Conservation (phyloP, 2,888 invertebrate species). For the Hirudinaria manillensis region DNA sequence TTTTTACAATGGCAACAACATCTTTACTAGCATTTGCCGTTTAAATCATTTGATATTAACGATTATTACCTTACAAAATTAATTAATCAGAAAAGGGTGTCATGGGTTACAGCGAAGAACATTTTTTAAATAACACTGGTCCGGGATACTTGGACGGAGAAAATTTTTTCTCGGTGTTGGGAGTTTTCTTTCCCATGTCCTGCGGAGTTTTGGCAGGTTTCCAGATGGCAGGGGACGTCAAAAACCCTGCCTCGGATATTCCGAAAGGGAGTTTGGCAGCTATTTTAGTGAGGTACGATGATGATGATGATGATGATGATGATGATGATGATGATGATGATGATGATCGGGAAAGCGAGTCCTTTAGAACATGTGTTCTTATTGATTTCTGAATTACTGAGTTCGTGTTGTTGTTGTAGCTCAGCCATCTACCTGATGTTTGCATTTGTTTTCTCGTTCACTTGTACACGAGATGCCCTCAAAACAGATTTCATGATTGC, state of each 20-base stretch:
- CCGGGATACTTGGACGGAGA: conserved; percentile 17
- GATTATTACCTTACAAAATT: background rate
- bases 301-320: background rate
- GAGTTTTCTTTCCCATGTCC: conserved; percentile 30
- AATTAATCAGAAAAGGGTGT: conserved; percentile 22
- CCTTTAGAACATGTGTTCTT: background rate
- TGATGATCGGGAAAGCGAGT: background rate
- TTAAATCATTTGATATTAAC: background rate
- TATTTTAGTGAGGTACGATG: conserved; percentile 18
- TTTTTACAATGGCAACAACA: background rate
- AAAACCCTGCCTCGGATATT: conserved; percentile 25
- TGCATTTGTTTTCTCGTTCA: conserved; percentile 25
- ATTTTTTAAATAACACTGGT: conserved; percentile 9
- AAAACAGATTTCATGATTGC: conserved; percentile 28
- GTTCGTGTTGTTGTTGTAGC: conserved; percentile 14
- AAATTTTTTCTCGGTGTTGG: conserved; percentile 29
- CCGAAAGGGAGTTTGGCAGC: conserved; percentile 24
- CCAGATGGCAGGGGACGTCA: conserved; percentile 30
- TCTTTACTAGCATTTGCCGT: background rate
- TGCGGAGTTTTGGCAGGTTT: conserved; percentile 31
- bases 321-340: background rate
- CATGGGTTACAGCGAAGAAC: conserved; percentile 23
- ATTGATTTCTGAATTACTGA: too few species aligned
- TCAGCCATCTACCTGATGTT: conserved; percentile 25
- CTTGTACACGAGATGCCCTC: conserved; percentile 21